phyloP scores from a whole-genome alignment of 2,113 vertebrate species.

The Uropsilus gracilis region DNA sequence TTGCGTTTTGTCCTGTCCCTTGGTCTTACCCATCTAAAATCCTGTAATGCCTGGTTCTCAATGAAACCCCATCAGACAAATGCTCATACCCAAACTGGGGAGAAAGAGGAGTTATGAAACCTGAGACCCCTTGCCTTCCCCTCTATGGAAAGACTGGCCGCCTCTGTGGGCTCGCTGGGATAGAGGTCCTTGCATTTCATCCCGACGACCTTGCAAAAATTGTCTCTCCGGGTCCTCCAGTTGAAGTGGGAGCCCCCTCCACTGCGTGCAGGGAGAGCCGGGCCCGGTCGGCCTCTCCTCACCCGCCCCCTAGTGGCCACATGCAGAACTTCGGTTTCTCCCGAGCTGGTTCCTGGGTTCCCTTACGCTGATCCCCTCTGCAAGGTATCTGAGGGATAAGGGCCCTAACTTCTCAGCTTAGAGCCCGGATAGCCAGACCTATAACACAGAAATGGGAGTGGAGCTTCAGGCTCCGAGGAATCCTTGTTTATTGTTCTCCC shows the following conservation, averaged over 20 bases:
- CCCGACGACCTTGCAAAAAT: neutral
- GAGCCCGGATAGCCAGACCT: neutral
- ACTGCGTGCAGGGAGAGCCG: neutral
- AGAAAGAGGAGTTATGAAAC: neutral
- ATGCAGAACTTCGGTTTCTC: neutral
- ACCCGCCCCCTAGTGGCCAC: slow-evolving; percentile 39
- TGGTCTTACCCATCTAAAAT: neutral
- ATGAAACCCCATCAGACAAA: neutral
- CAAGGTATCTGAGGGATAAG: neutral
- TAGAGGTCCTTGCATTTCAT: neutral
- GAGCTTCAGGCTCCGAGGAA: neutral
- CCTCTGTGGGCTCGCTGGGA: neutral
- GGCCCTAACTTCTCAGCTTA: neutral
- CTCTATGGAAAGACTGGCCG: neutral
- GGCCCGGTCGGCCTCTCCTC: neutral
- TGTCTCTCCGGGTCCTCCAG: accelerated
- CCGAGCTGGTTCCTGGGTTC: accelerated
- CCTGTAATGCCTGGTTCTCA: neutral
- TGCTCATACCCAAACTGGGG: too few species aligned
- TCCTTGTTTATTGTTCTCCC: neutral
- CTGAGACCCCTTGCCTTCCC: too few species aligned
- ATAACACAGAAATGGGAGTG: neutral
- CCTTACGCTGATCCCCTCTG: neutral
- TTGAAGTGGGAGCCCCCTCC: neutral
- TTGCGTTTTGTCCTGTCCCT: too few species aligned